Base-by-base conservation (phyloP, 64 coral and sea anemone species). In the Acropora tenuis region DNA sequence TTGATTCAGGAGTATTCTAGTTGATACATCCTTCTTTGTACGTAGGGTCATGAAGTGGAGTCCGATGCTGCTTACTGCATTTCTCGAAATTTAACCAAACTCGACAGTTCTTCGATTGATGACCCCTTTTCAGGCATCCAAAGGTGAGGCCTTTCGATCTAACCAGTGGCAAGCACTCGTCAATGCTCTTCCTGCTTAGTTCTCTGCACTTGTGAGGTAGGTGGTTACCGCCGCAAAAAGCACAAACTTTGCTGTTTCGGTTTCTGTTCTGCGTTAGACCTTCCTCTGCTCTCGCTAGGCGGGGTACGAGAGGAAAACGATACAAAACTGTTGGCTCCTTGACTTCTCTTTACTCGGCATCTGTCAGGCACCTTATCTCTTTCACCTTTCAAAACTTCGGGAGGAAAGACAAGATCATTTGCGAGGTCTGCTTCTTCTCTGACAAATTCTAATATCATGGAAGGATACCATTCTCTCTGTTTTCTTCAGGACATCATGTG, bases 381-480 rank as follows among this genome's bases (percentile, higher is more conserved):
- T 80, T 47, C 75, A 20, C 66, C 65, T 42, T 49, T 90, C 78
- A 41, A 67, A 8, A 86, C 86, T 59, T 92, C 71, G 2, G 83
- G 84, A 15, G 94, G 92, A 69, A 95, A 95, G 11, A 95, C 74
- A 1, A 78, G 94, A 44, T 95, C 94, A 61, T 88, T 95, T 4
- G 89, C 94, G 11, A 95, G 77, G 6, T 95, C 89, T 7, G 89
- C 75, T 69, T 95, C 89, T 72, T 78, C 55, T 19, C 30, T 91
- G 7, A 96, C 78, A 18, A 92, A 89, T 45, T 75, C 75, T 0
- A 95, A 83, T 12, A 15, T 95, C 88, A 2, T 71, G 18, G 15
- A 95, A 91, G 10, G 60, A 57, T 16, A 95, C 83, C 0, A 47
- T 50, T 60, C 17, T 80, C 18, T 48, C 80, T 1, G 15, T 45